Evolutionary conservation across 2,888 invertebrate genomes (phyloP), one percentile per base, ranked within the genome.

Genomic region (Drosophila buzzatii): DNA sequence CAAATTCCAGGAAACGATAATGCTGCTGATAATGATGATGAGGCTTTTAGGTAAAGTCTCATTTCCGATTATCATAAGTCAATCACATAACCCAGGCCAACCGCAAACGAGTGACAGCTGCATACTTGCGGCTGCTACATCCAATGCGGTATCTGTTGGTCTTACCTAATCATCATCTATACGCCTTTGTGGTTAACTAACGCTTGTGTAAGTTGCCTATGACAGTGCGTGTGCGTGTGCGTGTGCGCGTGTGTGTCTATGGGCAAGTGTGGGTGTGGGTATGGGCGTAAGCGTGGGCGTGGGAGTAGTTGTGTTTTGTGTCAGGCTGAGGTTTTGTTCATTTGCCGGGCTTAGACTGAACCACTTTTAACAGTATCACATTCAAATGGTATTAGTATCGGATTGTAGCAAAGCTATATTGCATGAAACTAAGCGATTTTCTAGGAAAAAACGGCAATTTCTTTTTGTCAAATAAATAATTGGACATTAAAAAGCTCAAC

Each of bases 131-230:
- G 84, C 62, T 66, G 58, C 58, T 56, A 31, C 63, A 41, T 51
- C 60, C 62, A 70, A 70, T 69, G 49, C 57, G 55, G 68, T 62
- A 67, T 70, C 59, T 62, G 31, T 69, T 62, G 18, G 20, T 47
- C 63, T 85, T 88, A 89, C 74, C 78, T 68, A 83, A 83, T 74
- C 71, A 59, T 72, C 83, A 77, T 74, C 60, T 62, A 67, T 82
- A 78, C 70, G 64, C 64, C 59, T 83, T 75, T 86, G 83, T 51
- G 83, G 83, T 84, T 59, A 66, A 66, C 79, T 75, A 67, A 71
- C 35, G 56, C 57, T 56, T 60, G n/a, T 66, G 57, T 79, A 49
- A 37, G 45, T 75, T 75, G 39, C n/a, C 39, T 44, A 23, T 23
- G 20, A 27, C 16, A 18, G 20, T 27, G 71, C 35, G 47, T 23